Evolutionary conservation across 1,140 invertebrate species (phyloP), one percentile per base, ranked within the genome.

Genomic region (Drosophila parabipectinata): DNA sequence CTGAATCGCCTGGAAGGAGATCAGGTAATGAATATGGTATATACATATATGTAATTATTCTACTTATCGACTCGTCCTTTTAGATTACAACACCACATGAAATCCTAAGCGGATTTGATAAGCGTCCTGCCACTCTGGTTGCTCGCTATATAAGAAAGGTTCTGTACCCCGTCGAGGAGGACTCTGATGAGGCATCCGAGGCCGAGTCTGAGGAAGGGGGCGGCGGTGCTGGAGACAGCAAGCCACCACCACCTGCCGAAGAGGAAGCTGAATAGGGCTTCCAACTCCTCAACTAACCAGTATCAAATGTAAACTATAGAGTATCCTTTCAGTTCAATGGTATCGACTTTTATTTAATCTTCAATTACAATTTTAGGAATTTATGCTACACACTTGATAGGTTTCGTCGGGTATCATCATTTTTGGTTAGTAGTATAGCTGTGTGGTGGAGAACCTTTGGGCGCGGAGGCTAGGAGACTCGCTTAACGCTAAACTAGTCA

Each of bases 1-100:
- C 79, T 99, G 1, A 97, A 99, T 92, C 94, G 98, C 57, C 93
- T 99, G 1, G 95, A 98, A 80, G 97, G 97, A 5, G 98, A 99
- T 93, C 98, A 99, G 72, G 81, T 84, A 12, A 34, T 21, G 21
- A 21, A 21, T 21, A 3, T 21, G 21, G 21, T 21, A 21, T 21
- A 21, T 21, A 21, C 3, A n/a, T n/a, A n/a, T n/a, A n/a, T 21
- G 21, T 0, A 21, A 2, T 21, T 50, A 12, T 24, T 21, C n/a
- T 9, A 28, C 7, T 34, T 55, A 15, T 32, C 14, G 1, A 34
- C 24, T 55, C 18, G 4, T 4, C 14, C 28, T 28, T 14, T 10
- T 24, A 84, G 77, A 71, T 85, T 3, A 57, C 30, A 14, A 15
- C 59, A 0, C 26, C 57, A 0, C 44, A 6, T 1, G 62, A 56